Percentiles rank a stretch among this genome's conserved stretches.
phyloP scores from a whole-genome alignment of 2,113 vertebrate genomes.

The Vimba vimba region DNA sequence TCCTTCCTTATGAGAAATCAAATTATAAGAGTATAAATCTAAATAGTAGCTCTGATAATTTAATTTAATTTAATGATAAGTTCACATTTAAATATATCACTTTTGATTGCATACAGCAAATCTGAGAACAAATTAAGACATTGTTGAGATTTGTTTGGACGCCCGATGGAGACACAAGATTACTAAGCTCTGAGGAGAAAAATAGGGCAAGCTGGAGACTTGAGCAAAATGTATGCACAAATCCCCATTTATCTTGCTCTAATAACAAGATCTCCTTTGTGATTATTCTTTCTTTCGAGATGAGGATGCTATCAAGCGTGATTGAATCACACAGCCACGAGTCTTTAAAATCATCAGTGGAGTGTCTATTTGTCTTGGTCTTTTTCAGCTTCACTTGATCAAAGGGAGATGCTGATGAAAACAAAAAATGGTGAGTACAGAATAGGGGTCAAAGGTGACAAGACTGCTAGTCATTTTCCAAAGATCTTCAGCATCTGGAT shows the following conservation, averaged over 20 bases:
- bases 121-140: neutral
- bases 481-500: neutral
- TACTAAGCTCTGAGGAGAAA: neutral
- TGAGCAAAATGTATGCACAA: neutral
- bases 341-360: conserved; percentile 48
- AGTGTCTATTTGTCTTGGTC: conserved; percentile 41
- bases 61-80: neutral
- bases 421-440: conserved; percentile 13
- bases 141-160: neutral
- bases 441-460: conserved; percentile 43
- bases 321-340: conserved; percentile 43
- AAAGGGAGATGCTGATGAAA: conserved; percentile 39
- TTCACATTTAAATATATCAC: neutral
- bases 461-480: conserved; percentile 29
- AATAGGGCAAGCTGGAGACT: neutral
- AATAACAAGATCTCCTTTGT: neutral
- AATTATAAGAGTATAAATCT: too few species aligned
- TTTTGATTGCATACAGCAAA: neutral
- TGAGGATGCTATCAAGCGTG: conserved; percentile 31
- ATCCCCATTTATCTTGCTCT: neutral
- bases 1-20: too few species aligned
- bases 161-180: neutral
- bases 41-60: neutral
- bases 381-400: conserved; percentile 48
- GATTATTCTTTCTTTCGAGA: neutral